Conservation (phyloP, 1,140 invertebrate genomes). For the Atta cephalotes region DNA sequence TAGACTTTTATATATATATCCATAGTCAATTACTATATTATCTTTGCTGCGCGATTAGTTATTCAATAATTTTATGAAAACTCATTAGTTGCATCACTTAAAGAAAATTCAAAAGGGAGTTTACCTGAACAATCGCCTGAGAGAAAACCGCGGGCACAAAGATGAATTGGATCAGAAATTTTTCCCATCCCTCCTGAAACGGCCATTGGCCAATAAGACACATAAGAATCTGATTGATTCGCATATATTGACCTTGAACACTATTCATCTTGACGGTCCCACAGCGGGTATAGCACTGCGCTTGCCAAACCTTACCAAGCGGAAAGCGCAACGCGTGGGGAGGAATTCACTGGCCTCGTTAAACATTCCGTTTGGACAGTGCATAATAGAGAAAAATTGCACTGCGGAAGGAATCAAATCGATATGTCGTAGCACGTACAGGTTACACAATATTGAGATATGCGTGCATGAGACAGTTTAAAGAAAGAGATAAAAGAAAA, state of each 20-base stretch:
- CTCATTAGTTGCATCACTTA: neutral
- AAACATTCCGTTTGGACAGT: constrained; percentile 52
- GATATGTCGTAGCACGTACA: neutral
- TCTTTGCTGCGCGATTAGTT: neutral
- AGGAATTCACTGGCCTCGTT: constrained; percentile 23
- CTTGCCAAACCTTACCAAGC: constrained; percentile 10
- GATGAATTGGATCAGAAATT: constrained; percentile 44
- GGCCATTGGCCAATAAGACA: constrained; percentile 72
- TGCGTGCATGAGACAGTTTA: neutral
- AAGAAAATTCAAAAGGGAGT: neutral
- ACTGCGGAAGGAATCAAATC: constrained; percentile 38
- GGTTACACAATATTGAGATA: neutral
- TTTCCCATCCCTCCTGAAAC: constrained; percentile 61
- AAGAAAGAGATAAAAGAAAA: neutral
- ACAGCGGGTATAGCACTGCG: constrained; percentile 29
- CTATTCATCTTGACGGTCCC: constrained; percentile 59
- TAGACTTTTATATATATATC: neutral
- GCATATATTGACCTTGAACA: constrained; percentile 56
- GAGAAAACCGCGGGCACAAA: constrained; percentile 56
- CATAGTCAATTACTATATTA: neutral
- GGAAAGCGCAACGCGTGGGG: neutral
- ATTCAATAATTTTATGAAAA: constrained; percentile 8
- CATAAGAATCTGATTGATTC: constrained; percentile 67
- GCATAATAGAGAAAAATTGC: constrained; percentile 52
- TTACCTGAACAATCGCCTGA: constrained; percentile 74